A percentile compares a stretch with the other conserved stretches of the same genome.
phyloP scores from a whole-genome alignment of 2,888 invertebrate genomes.

The Mantis religiosa region DNA sequence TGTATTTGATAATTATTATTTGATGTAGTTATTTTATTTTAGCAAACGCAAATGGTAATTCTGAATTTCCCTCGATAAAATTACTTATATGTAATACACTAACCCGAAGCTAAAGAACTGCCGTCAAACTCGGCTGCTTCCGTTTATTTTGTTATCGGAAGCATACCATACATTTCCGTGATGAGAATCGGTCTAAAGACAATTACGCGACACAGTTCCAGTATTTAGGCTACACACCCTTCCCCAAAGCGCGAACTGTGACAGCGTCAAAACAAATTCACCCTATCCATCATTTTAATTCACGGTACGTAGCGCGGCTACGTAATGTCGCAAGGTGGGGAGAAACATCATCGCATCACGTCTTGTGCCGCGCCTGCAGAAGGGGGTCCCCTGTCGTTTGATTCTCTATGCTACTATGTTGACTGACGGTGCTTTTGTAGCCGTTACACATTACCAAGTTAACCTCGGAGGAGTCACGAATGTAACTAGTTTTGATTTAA shows the following conservation, averaged over 20 bases:
- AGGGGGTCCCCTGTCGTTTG: background rate
- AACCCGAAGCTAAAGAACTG: too few species aligned
- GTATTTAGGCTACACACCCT: too few species aligned
- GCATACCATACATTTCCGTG: too few species aligned
- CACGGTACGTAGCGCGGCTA: background rate
- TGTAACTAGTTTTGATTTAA: too few species aligned
- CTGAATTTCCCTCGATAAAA: too few species aligned
- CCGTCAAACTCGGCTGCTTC: too few species aligned
- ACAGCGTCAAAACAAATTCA: background rate
- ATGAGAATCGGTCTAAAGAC: background rate
- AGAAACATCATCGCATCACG: background rate
- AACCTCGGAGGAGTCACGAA: too few species aligned
- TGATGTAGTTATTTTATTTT: too few species aligned
- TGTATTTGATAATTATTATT: too few species aligned
- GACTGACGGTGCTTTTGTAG: background rate
- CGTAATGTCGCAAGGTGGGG: background rate
- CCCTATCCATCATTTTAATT: background rate
- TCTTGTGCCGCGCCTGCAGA: background rate
- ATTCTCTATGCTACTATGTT: background rate
- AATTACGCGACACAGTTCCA: background rate
- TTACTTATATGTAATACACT: too few species aligned
- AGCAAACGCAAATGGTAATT: too few species aligned
- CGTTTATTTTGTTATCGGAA: too few species aligned
- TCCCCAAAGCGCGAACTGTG: background rate
- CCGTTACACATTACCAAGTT: background rate